Base-by-base conservation (phyloP, 1,140 invertebrate species). In the Cecropterus lyciades region DNA sequence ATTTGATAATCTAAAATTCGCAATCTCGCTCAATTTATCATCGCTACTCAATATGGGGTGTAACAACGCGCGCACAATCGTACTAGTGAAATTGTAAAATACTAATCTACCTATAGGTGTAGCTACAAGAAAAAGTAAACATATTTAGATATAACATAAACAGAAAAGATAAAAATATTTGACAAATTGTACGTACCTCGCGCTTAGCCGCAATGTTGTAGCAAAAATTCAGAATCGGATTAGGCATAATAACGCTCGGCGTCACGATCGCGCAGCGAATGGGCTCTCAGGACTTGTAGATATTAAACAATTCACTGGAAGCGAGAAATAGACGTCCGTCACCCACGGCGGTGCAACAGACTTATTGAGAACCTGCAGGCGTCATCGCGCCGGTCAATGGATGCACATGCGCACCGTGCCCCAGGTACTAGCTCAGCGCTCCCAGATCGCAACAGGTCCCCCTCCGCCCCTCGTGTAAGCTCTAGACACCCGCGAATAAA, bases 391-490 rank as follows among this genome's bases (percentile, higher is more conserved):
- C 40, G 17, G 55, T 43, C 40, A 52, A 52, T 52, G 24, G 20
- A 57, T 57, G 55, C 55, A 57, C 55, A 57, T 57, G 55, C 55
- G 55, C 55, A 57, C n/a, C 55, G n/a, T 1, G 17, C 14, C 15
- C 45, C 55, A 27, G 40, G 17, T 57, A 9, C 55, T 52, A 45
- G 55, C 55, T 27, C 55, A 57, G 40, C 20, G 43, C n/a, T 16
- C 55, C 55, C 17, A 40, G 49, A 15, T n/a, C 40, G 55, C 55
- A 57, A 57, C 55, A 57, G 40, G 55, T 57, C 40, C 40, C 55
- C 27, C 55, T 17, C 8, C 17, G 16, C 40, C 55, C 42, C 55
- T 45, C 17, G 20, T 40, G 17, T 45, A 57, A 43, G 40, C 20
- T 45, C 55, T 45, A 56, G 30, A 13, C 37, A 7, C 8, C 6